Evolutionary conservation across 1,140 invertebrate species (phyloP), one percentile per base, ranked within the genome.

Genomic region (Zaprionus kolodkinae): DNA sequence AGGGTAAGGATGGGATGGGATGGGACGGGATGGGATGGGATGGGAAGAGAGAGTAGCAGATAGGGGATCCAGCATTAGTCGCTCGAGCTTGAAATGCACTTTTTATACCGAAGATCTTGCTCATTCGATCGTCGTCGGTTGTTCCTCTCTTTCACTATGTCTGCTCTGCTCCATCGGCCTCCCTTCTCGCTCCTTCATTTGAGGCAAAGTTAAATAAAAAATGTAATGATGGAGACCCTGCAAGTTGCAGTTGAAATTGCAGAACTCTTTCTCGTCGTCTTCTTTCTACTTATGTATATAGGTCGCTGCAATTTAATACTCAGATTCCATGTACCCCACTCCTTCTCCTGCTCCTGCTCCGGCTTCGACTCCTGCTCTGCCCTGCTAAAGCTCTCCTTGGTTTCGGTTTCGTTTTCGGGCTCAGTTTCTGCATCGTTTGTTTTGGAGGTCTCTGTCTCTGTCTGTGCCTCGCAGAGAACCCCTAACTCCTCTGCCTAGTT

Each of bases 251-350:
- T 33, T 21, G 36, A 30, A 45, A 30, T 45, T 69, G 50, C 48
- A 50, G 48, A 63, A 36, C 63, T 69, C 33, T 69, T 36, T 40
- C n/a, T 57, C 11, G 25, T n/a, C 64, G 55, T 62, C 64, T 68
- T 60, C 71, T 66, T 81, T 85, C 78, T 85, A 50, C 45, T 50
- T 50, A 50, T 50, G 45, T 50, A 89, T 89, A 78, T 87, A 91
- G 89, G 89, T 91, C 89, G 89, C 55, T 90, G 89, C 89, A 91
- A 81, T 88, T 80, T 91, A 91, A 86, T 89, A 81, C 86, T 78
- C 62, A 78, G 70, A 74, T 73, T 72, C 67, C 60, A 55, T 69
- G 57, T 79, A 59, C 56, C 35, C 70, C 15, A 35, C 35, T 73
- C n/a, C 21, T n/a, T 55, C n/a, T 30, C 67, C 40, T 35, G n/a